Evolutionary conservation across 2,113 vertebrate species (phyloP), one percentile per base, ranked within the genome.

Genomic region (Pomatorhinus ruficollis): DNA sequence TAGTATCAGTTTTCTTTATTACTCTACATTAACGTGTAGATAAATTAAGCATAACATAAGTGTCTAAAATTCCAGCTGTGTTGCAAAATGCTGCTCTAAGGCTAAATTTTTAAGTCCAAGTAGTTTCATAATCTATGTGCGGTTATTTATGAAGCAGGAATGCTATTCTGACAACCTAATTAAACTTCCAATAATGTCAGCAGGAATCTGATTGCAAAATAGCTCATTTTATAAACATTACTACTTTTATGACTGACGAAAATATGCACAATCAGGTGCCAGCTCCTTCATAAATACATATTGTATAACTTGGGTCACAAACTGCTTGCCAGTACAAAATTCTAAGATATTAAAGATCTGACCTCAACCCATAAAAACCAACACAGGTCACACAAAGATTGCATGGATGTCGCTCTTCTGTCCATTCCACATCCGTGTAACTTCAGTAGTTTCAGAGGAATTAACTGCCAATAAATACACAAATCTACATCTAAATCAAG

Each of bases 141-240:
- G 92, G 83, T 92, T 95, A 96, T 87, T 97, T 94, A 90, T 91
- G 85, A 94, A 91, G 66, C 83, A 92, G 82, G 75, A 95, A 90
- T 83, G 82, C 85, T 92, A 70, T 81, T 95, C 70, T 85, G 92
- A 91, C 87, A 94, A 63, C 50, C 57, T 93, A 95, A 96, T 91
- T 96, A 95, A 91, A 93, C 90, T 93, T 94, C 91, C 94, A 96
- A 85, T 96, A 96, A 95, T 83, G 87, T 85, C 84, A 96, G 92
- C 90, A 94, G 88, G 95, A 90, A 96, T 86, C 82, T 78, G 92
- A 95, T 81, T 94, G 90, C 92, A 87, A 95, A 96, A 95, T 64
- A 52, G 92, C 88, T 97, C 90, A 90, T 93, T 95, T 93, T 90
- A 91, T 93, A 94, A 92, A 95, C 88, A 93, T 89, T 68, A n/a